Evolutionary conservation across 35 echinoderm and acorn worm species (phyloP).

Genomic region (Stichopus chloronotus): DNA sequence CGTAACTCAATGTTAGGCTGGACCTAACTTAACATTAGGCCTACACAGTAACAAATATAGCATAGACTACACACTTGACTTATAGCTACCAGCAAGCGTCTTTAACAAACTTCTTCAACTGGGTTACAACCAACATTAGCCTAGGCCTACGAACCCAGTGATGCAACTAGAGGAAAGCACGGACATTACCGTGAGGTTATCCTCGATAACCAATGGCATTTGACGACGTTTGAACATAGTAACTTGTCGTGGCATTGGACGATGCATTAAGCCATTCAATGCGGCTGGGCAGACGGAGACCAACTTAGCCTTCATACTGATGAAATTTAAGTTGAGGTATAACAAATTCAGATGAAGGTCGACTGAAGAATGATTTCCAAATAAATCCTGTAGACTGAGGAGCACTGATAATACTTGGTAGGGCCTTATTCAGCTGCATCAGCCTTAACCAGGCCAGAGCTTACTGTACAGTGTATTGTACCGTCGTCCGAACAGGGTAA

Average conservation of each 20-base stretch:
- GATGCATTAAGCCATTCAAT: conserved; percentile 37
- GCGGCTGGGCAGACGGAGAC: conserved; percentile 46
- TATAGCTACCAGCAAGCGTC: too few species aligned
- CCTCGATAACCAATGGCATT: conserved; percentile 46
- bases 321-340: neutral
- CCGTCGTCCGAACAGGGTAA: neutral
- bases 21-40: too few species aligned
- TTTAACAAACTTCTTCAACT: too few species aligned
- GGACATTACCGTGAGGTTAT: conserved; percentile 30
- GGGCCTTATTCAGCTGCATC: neutral
- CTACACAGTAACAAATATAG: too few species aligned
- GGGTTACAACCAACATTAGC: too few species aligned
- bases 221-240: conserved; percentile 47
- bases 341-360: neutral
- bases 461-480: neutral
- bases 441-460: neutral
- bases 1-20: too few species aligned
- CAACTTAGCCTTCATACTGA: conserved; percentile 44
- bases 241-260: conserved; percentile 55
- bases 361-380: too few species aligned
- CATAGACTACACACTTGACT: too few species aligned
- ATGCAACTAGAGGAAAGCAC: too few species aligned
- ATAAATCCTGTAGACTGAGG: neutral
- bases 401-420: neutral
- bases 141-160: too few species aligned